Percentiles rank a stretch among this genome's conserved stretches.
Evolutionary conservation across 2,113 vertebrate genomes (phyloP).

Genomic region (Oenanthe oenanthe): DNA sequence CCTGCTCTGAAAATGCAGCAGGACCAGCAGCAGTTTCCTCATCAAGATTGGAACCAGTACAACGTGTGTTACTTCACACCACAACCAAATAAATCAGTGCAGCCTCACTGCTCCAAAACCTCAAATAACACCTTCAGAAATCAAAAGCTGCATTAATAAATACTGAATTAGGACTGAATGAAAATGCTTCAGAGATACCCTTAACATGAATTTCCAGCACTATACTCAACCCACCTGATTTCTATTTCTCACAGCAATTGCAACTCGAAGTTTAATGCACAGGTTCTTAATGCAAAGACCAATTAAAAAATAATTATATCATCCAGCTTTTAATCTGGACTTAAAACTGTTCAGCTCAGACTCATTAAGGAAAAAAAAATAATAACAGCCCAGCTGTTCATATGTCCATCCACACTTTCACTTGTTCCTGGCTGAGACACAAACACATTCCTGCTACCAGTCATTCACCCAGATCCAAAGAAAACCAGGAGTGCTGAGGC

Average conservation of each 20-base stretch:
- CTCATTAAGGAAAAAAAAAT: not conserved
- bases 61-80: not conserved
- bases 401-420: not conserved
- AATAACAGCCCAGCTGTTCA: not conserved
- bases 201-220: not conserved
- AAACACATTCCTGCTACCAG: fast-evolving
- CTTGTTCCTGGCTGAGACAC: not conserved
- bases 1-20: not conserved
- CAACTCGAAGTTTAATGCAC: not conserved
- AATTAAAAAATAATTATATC: not conserved
- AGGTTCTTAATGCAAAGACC: not conserved
- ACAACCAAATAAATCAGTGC: fast-evolving
- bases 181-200: not conserved
- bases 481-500: fast-evolving
- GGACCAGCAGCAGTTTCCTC: not conserved
- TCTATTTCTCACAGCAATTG: fast-evolving
- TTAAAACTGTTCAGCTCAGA: not conserved
- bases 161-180: not conserved
- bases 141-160: not conserved
- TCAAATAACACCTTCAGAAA: not conserved
- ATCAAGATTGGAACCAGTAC: not conserved
- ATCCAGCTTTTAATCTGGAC: not conserved
- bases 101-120: not conserved
- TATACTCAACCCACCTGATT: not conserved
- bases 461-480: not conserved